Conservation (phyloP, 2,888 invertebrate species). For the Trissolcus japonicus region DNA sequence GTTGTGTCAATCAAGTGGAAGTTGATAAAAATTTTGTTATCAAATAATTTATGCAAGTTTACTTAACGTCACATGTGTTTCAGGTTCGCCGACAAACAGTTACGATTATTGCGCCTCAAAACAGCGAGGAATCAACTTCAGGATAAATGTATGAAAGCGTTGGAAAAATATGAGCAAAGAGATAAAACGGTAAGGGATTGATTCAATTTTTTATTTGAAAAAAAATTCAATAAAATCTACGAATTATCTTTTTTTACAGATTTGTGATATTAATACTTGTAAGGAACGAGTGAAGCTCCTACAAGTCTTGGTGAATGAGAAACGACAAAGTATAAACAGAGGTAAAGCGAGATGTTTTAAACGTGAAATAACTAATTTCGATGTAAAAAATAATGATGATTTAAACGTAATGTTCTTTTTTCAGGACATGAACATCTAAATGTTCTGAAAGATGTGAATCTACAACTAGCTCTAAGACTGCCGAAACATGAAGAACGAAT, state of each 20-base stretch:
- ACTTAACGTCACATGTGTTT: conserved; percentile 58
- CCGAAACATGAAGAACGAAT: conserved; percentile 82
- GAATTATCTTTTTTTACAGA: conserved; percentile 67
- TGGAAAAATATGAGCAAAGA: conserved; percentile 75
- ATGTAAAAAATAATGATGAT: neutral
- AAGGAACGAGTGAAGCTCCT: conserved; percentile 80
- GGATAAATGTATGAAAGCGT: conserved; percentile 78
- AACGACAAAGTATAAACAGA: conserved; percentile 75
- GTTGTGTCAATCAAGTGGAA: no score
- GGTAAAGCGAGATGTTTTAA: conserved; percentile 59
- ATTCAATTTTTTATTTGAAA: neutral
- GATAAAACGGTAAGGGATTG: conserved; percentile 71
- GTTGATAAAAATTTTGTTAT: no score
- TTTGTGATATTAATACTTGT: conserved; percentile 80
- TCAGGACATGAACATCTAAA: conserved; percentile 72
- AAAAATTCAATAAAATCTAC: neutral
- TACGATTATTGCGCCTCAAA: conserved; percentile 79
- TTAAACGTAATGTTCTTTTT: neutral
- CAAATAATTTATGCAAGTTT: neutral
- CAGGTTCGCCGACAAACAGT: conserved; percentile 82
- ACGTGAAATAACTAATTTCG: neutral
- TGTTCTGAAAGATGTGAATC: conserved; percentile 72
- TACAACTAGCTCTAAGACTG: conserved; percentile 77
- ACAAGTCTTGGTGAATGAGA: conserved; percentile 79
- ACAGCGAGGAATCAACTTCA: conserved; percentile 78